A percentile compares a stretch with the other conserved stretches of the same genome.
These are phyloP conservation scores for Macrotis lagotis DNA, from an alignment of 2,113 vertebrate species.

Conservation along the genomic window DNA sequence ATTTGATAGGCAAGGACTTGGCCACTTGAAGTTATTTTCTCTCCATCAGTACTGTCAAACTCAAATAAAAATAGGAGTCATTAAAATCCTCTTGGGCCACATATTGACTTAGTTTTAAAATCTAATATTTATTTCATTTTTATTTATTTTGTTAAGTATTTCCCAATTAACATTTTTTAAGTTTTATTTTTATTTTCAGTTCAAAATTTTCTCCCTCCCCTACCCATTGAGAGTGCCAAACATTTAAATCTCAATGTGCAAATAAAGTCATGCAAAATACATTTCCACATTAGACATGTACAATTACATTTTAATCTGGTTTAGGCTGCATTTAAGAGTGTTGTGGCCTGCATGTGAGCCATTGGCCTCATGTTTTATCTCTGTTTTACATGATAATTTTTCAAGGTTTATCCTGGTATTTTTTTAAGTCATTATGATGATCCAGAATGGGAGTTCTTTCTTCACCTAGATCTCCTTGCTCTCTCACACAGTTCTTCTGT, in stretches of 20 bases:
- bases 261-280: background rate
- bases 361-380: background rate
- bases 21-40: background rate
- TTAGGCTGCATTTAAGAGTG: background rate
- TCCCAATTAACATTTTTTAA: background rate
- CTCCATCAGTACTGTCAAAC: background rate
- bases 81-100: background rate
- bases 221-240: background rate
- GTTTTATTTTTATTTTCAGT: background rate
- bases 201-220: background rate
- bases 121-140: background rate
- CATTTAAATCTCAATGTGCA: background rate
- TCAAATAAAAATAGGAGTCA: background rate
- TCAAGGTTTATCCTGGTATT: background rate
- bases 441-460: background rate
- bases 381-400: background rate
- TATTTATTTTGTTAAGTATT: background rate
- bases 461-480: background rate
- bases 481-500: background rate
- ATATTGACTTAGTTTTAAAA: background rate
- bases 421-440: background rate
- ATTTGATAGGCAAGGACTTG: background rate
- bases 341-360: background rate
- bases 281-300: background rate
- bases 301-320: background rate